Conservation (phyloP, 2,888 invertebrate species). For the Anagyrus pseudococci region DNA sequence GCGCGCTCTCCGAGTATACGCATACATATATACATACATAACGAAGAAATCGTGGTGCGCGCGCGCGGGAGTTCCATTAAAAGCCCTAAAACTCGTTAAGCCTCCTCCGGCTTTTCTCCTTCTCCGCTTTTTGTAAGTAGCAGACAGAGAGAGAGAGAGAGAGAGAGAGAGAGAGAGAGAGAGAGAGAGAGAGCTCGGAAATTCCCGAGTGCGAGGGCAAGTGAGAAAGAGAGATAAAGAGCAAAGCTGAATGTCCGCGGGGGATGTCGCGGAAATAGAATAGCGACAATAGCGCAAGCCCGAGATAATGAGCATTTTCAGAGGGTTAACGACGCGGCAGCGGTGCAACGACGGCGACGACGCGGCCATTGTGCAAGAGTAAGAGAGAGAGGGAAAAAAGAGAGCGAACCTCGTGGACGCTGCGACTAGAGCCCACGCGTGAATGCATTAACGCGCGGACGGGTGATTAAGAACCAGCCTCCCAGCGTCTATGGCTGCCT, state of each 20-base stretch:
- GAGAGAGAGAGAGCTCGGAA: no score
- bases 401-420: no score
- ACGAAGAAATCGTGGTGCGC: slow-evolving; percentile 9
- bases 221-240: neutral
- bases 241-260: neutral
- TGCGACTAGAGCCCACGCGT: slow-evolving; percentile 19
- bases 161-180: neutral
- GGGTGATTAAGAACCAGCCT: neutral
- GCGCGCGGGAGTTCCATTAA: slow-evolving; percentile 8
- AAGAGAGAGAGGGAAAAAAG: no score
- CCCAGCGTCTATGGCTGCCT: neutral
- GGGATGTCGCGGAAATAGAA: slow-evolving; percentile 29
- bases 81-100: slow-evolving; percentile 20
- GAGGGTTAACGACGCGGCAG: slow-evolving; percentile 45
- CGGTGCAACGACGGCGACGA: no score
- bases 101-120: slow-evolving; percentile 4
- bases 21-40: no score
- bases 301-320: slow-evolving; percentile 47
- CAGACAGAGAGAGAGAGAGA: neutral
- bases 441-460: neutral
- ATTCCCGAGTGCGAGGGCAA: neutral
- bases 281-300: slow-evolving; percentile 18
- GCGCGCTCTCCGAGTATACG: no score
- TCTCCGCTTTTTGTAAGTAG: slow-evolving; percentile 19
- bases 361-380: slow-evolving; percentile 43